These are phyloP conservation scores for Rhabditoides inermis DNA, from an alignment of 2,888 invertebrate species.

Conservation along the genomic window DNA sequence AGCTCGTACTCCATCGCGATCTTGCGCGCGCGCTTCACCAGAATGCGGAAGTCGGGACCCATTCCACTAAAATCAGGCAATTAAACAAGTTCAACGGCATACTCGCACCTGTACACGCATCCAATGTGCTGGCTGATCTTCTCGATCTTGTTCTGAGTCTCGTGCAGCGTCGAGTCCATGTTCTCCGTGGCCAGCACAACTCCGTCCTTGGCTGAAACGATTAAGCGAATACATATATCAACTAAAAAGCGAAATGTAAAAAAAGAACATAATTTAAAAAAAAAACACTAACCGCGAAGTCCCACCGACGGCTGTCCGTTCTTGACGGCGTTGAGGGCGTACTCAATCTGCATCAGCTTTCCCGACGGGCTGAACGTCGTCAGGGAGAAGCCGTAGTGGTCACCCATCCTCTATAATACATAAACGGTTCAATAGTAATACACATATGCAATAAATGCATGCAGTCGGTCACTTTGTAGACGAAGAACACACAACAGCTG, in stretches of 20 bases:
- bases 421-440: neutral
- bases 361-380: constrained; percentile 78
- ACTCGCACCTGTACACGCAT: constrained; percentile 69
- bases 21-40: constrained; percentile 46
- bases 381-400: constrained; percentile 50
- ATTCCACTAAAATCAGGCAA: constrained; percentile 61
- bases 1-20: constrained; percentile 66
- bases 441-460: neutral
- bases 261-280: neutral
- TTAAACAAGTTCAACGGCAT: neutral
- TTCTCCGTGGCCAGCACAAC: constrained; percentile 97
- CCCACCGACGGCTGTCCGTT: constrained; percentile 97
- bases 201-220: constrained; percentile 83
- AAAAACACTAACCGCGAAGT: constrained; percentile 58
- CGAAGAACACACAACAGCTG: no score
- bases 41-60: constrained; percentile 60
- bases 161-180: constrained; percentile 88
- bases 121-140: constrained; percentile 89
- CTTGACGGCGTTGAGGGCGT: constrained; percentile 95
- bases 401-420: constrained; percentile 33
- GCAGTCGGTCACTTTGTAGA: no score
- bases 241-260: no score
- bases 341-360: constrained; percentile 97
- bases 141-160: constrained; percentile 93
- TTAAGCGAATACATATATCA: no score